Evolutionary conservation across 2,888 invertebrate species (phyloP).

Genomic region (Hypomecis atomaria): DNA sequence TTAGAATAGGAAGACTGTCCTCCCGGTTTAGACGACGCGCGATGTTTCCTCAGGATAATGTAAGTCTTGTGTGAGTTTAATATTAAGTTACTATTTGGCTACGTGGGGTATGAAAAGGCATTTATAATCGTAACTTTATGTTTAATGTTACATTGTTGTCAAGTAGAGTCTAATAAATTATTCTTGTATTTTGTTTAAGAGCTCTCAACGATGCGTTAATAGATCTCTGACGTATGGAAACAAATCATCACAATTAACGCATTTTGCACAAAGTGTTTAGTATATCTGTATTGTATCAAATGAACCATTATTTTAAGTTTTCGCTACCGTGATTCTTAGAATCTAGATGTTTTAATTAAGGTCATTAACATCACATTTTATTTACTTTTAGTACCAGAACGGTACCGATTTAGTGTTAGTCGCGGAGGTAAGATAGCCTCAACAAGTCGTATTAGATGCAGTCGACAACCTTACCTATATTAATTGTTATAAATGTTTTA

Average conservation of each 20-base stretch:
- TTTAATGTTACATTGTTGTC: conserved; percentile 79
- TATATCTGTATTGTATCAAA: conserved; percentile 36
- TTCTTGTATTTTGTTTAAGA: conserved; percentile 69
- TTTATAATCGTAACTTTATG: conserved; percentile 71
- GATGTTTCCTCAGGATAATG: conserved; percentile 53
- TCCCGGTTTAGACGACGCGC: conserved; percentile 61
- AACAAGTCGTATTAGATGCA: conserved; percentile 23
- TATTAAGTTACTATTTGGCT: conserved; percentile 68
- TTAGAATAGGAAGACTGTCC: conserved; percentile 60
- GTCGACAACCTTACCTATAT: conserved; percentile 15
- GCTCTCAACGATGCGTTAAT: conserved; percentile 51
- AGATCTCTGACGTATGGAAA: conserved; percentile 46
- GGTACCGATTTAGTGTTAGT: conserved; percentile 28
- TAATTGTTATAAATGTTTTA: conserved; percentile 19
- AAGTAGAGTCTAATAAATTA: conserved; percentile 81
- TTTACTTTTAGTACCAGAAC: conserved; percentile 27
- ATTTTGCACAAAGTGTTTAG: conserved; percentile 47
- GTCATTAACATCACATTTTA: conserved; percentile 33
- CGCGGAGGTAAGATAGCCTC: conserved; percentile 28
- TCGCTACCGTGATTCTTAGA: conserved; percentile 46
- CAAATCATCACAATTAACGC: conserved; percentile 43
- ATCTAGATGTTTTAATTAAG: conserved; percentile 44
- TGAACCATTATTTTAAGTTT: conserved; percentile 44
- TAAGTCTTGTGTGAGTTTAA: conserved; percentile 49
- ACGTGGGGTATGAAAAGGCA: conserved; percentile 68